Base-by-base conservation (phyloP, 2,113 vertebrate genomes). In the Recurvirostra avosetta region DNA sequence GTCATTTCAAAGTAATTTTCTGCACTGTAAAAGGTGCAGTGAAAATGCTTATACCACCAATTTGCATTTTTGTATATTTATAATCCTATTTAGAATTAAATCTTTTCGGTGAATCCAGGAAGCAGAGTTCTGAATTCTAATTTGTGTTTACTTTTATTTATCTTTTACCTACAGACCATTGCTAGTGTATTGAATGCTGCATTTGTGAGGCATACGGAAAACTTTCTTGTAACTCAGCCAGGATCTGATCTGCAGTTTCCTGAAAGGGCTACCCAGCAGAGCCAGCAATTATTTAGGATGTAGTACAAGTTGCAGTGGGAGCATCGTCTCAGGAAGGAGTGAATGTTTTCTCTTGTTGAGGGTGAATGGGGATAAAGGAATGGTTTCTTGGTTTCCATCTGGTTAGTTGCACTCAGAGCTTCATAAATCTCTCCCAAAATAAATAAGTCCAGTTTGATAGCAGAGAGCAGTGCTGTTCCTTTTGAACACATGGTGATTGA, bases 231-330 rank as follows among this genome's bases (percentile, higher is more conserved):
- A 53, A 86, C 52, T 79, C 45, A 34, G 45, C 66, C 15, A 19
- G 50, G 56, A 27, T 77, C 45, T 29, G 66, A 87, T 92, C 85
- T 94, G 66, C 61, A 80, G 72, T 91, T 97, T 97, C 71, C 88
- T 85, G 52, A 59, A 91, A 34, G 63, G 62, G 40, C 52, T 61
- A 21, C 88, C n/a, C 34, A 38, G 41, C 30, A 91, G 25, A 58
- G 47, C 23, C 49, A 23, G 15, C 86, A 70, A 66, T 96, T 86
- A 90, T 71, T 89, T 59, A 77, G 62, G 50, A 68, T 21, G 25
- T 61, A 89, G 45, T 38, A 58, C 50, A 74, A 87, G 72, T 75
- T 95, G 82, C 79, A 91, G 36, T 43, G 63, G 76, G 76, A 97
- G 30, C 73, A 59, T 80, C 2, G 1, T 82, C 62, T 87, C 41